phyloP scores from a whole-genome alignment of 2,888 invertebrate species.

The Platycnemis pennipes region DNA sequence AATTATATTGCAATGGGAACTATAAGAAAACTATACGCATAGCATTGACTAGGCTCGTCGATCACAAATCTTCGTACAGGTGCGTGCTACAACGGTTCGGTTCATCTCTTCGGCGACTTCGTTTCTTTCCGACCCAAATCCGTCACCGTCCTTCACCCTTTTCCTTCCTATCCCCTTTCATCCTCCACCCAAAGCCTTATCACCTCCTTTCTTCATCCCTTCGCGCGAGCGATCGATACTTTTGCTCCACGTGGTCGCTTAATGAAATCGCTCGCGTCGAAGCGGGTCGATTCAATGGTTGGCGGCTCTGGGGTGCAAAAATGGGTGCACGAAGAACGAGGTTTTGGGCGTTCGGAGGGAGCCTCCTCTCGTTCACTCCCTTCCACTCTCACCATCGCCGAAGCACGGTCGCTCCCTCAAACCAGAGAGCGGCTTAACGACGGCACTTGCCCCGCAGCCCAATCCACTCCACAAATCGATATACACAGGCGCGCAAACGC shows the following conservation, averaged over 20 bases:
- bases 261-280: constrained; percentile 23
- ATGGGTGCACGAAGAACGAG: background rate
- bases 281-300: background rate
- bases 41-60: too few species aligned
- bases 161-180: background rate
- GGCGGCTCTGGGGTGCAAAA: background rate
- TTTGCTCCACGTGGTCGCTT: background rate
- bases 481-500: background rate
- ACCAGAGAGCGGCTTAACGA: too few species aligned
- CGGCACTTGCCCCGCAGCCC: too few species aligned
- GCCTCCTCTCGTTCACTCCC: too few species aligned
- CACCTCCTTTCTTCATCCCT: background rate
- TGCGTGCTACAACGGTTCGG: too few species aligned
- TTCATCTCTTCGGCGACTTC: too few species aligned
- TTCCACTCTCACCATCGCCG: too few species aligned
- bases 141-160: background rate
- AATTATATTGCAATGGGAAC: too few species aligned
- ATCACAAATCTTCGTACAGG: too few species aligned
- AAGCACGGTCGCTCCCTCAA: too few species aligned
- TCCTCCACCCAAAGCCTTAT: background rate
- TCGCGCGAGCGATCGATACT: background rate
- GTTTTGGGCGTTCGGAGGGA: background rate
- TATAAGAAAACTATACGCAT: too few species aligned
- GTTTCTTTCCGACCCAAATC: background rate
- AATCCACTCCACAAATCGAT: too few species aligned